These are phyloP conservation scores for Lycocerus yunnanus DNA, from an alignment of 2,888 invertebrate genomes.

Conservation along the genomic window DNA sequence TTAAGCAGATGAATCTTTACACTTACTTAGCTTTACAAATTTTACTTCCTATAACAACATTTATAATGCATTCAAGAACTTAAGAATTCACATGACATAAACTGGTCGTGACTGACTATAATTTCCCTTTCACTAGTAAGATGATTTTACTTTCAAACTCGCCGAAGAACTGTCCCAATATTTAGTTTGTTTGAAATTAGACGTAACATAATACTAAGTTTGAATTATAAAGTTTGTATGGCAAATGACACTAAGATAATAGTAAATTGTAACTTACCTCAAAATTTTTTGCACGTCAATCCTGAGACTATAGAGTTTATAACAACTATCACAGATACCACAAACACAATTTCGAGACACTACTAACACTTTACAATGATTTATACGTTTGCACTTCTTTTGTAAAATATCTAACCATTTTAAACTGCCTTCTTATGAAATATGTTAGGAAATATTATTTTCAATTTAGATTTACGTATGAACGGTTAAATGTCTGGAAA, in stretches of 20 bases:
- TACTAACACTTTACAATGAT: not conserved
- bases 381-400: not conserved
- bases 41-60: not conserved
- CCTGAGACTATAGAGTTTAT: not conserved
- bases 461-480: not conserved
- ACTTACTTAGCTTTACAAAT: not conserved
- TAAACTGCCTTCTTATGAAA: not conserved
- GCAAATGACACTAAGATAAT: not conserved
- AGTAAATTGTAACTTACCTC: not conserved
- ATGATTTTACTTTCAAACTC: constrained; percentile 33
- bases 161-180: not conserved
- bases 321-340: not conserved
- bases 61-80: not conserved
- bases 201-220: not conserved
- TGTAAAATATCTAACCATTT: not conserved
- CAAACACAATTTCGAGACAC: not conserved
- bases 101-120: constrained; percentile 11
- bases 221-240: not conserved
- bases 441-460: not conserved
- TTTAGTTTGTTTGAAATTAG: not conserved
- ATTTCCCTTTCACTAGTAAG: constrained; percentile 36
- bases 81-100: constrained; percentile 5
- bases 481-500: not conserved
- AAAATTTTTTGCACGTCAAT: not conserved
- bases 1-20: not conserved